Percentiles rank a stretch among this genome's conserved stretches.
Evolutionary conservation across 2,797 vertebrate genomes (phyloP).

Genomic region (Spinus pinus): DNA sequence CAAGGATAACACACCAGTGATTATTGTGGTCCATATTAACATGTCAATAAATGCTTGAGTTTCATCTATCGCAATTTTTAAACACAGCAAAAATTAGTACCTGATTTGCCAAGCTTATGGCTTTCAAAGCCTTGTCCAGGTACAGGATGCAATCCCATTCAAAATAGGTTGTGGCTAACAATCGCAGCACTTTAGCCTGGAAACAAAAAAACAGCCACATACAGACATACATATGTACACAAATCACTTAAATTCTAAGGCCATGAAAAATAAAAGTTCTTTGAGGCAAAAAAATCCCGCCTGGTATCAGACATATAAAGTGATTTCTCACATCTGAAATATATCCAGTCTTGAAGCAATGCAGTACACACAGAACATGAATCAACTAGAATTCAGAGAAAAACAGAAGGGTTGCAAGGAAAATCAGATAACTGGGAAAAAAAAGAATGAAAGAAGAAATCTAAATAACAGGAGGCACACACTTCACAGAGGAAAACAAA

Average conservation of each 20-base stretch:
- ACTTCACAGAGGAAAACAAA: not conserved
- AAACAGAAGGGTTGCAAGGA: not conserved
- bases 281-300: not conserved
- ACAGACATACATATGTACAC: not conserved
- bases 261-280: not conserved
- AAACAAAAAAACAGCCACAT: not conserved
- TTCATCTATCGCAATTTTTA: not conserved
- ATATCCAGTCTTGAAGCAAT: not conserved
- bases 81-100: conserved; percentile 53
- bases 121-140: conserved; percentile 83
- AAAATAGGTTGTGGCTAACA: conserved; percentile 86
- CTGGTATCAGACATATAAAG: not conserved
- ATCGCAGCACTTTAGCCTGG: conserved; percentile 86
- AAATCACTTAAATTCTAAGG: not conserved
- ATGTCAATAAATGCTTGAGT: not conserved
- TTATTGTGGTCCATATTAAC: not conserved
- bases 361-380: not conserved
- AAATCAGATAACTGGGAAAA: not conserved
- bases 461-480: not conserved
- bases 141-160: conserved; percentile 83
- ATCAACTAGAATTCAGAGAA: not conserved
- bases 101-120: conserved; percentile 87
- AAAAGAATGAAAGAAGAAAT: not conserved
- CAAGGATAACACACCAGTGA: not conserved
- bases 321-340: not conserved